Base-by-base conservation (phyloP, 2,797 vertebrate species). In the Hypotaenidia okinawae region DNA sequence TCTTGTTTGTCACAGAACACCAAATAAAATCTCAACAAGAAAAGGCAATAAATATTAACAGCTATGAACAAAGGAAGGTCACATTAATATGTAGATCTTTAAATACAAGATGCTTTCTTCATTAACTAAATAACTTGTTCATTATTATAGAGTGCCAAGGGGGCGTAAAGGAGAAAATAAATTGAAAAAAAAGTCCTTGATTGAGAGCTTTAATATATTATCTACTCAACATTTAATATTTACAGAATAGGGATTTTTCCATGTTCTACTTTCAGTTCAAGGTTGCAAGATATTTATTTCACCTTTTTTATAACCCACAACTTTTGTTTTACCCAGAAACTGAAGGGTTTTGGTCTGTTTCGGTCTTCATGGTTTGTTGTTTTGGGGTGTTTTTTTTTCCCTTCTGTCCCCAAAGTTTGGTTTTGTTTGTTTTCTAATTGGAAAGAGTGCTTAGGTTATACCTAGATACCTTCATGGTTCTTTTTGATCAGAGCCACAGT, bases 1-100 rank as follows among this genome's bases (percentile, higher is more conserved):
- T 97, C 97, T 98, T 98, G 98, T 98, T 98, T 98, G 97, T 97
- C 94, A 97, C 94, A 97, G 96, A 98, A 97, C 96, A 97, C 89
- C 97, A 97, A 98, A 97, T 97, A 98, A 97, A 98, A 97, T 97
- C 84, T 97, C 95, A 97, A 96, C 91, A 97, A 96, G 97, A 95
- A 97, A 97, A 98, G 96, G 94, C 96, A 97, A 97, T 97, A 97
- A 97, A 97, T 97, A 98, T 98, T 98, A 97, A 89, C 96, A 98
- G 96, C 97, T 97, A 95, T 84, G 96, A 98, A 97, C 96, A 97
- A 98, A 98, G 95, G 97, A 97, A 98, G 95, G 96, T 98, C 96
- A 97, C 93, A 98, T 97, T 97, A 97, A 97, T 97, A 97, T 97
- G 97, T 96, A 97, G 96, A 98, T 97, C 95, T 97, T 95, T 95